Evolutionary conservation across 2,797 vertebrate genomes (phyloP).

Genomic region (Catamblyrhynchus diadema): DNA sequence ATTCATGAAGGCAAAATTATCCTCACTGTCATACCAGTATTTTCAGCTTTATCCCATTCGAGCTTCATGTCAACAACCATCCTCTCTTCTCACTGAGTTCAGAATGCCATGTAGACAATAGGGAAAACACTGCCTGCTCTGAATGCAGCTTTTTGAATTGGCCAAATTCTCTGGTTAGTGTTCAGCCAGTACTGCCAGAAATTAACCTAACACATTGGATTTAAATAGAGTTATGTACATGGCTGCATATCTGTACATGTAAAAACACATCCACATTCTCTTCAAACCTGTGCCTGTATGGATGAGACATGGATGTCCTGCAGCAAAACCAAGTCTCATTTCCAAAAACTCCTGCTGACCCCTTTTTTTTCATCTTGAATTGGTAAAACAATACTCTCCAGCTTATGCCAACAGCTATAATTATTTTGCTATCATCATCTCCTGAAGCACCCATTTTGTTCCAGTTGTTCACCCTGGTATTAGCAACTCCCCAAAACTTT

Average conservation of each 20-base stretch:
- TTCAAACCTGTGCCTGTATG: neutral
- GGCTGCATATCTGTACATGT: neutral
- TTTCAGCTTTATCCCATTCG: conserved; percentile 53
- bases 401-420: neutral
- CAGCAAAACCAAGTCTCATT: neutral
- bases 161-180: neutral
- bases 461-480: neutral
- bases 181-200: neutral
- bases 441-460: neutral
- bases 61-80: conserved; percentile 31
- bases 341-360: neutral
- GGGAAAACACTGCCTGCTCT: neutral
- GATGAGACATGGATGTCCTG: neutral
- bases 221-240: neutral
- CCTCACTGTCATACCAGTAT: conserved; percentile 55
- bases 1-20: conserved; percentile 63
- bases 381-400: neutral
- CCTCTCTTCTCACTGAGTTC: neutral
- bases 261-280: neutral
- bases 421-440: fast-evolving
- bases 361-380: neutral
- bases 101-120: conserved; percentile 10
- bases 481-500: neutral
- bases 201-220: neutral
- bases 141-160: neutral